A percentile compares a stretch with the other conserved stretches of the same genome.
Evolutionary conservation across 2,797 vertebrate genomes (phyloP).

Genomic region (Protonibea diacanthus): DNA sequence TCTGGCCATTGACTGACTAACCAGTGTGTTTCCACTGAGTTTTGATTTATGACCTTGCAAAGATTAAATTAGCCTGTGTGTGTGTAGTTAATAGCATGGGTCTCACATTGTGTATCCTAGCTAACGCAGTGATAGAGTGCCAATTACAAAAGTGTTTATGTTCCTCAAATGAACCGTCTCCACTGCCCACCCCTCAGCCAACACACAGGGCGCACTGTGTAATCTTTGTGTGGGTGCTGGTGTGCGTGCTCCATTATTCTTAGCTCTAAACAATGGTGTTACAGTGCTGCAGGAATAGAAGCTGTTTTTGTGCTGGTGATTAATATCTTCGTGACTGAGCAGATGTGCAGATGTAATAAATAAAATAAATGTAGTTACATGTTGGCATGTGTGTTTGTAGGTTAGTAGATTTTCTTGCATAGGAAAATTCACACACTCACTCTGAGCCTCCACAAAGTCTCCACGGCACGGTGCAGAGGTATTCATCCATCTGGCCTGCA

Average conservation of each 20-base stretch:
- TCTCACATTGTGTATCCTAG: not conserved
- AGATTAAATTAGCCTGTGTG: not conserved
- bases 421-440: not conserved
- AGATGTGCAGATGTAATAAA: conserved; percentile 3
- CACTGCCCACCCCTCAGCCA: not conserved
- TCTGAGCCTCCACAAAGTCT: not conserved
- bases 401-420: not conserved
- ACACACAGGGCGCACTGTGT: not conserved
- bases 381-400: not conserved
- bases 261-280: not conserved
- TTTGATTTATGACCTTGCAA: conserved; percentile 1
- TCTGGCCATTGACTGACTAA: not conserved
- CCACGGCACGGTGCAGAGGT: conserved; percentile 2
- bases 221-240: not conserved
- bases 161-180: conserved; percentile 14
- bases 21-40: too few relatives aligned
- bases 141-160: conserved; percentile 15
- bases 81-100: conserved; percentile 2
- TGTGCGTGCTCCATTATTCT: conserved; percentile 1
- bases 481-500: conserved; percentile 42
- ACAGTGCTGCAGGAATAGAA: not conserved
- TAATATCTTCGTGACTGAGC: conserved; percentile 12
- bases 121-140: not conserved
- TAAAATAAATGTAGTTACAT: not conserved
- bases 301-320: not conserved